These are phyloP conservation scores for Alligator mississippiensis DNA, from an alignment of 2,113 vertebrate genomes.

Conservation along the genomic window DNA sequence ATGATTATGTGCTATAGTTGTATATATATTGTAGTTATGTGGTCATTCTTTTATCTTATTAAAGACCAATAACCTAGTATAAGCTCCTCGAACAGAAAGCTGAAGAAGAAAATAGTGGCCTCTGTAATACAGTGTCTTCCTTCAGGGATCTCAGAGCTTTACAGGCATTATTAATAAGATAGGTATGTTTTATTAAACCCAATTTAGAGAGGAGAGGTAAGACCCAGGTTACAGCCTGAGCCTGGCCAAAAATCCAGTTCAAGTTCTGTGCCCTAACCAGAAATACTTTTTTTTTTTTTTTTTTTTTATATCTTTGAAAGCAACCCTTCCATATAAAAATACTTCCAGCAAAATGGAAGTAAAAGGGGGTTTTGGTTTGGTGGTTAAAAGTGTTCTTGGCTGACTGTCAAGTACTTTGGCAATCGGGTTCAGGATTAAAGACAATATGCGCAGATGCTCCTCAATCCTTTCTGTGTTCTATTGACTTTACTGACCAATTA, in stretches of 20 bases:
- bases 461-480: background rate
- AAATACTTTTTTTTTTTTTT: background rate
- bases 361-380: no score
- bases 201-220: background rate
- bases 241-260: background rate
- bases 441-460: background rate
- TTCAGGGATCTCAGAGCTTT: background rate
- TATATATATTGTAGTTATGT: background rate
- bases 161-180: background rate
- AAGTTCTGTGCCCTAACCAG: background rate
- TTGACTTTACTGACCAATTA: background rate
- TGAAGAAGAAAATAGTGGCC: background rate
- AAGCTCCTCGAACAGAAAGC: background rate
- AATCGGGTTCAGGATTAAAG: background rate
- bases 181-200: background rate
- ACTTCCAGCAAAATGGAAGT: background rate
- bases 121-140: background rate
- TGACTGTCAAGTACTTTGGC: background rate
- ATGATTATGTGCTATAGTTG: background rate
- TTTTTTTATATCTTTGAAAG: background rate
- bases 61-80: background rate
- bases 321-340: background rate
- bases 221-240: no score
- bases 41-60: background rate
- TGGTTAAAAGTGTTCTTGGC: background rate